Evolutionary conservation across 2,888 invertebrate genomes (phyloP).

Genomic region (Oegoconia quadripuncta): DNA sequence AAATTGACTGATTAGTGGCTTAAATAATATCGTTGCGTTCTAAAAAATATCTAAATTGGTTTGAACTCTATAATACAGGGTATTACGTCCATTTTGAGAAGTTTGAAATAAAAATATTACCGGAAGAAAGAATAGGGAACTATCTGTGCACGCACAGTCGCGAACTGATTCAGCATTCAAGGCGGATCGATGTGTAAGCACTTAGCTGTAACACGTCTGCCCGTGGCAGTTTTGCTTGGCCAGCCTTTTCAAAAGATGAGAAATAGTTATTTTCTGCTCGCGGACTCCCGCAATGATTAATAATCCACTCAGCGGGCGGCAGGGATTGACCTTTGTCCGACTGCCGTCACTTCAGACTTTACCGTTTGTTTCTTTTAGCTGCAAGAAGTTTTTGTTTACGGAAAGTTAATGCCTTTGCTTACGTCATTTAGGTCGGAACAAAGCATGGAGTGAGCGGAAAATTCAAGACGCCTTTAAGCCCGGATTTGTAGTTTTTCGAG

Average conservation of each 20-base stretch:
- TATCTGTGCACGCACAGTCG: too few species aligned
- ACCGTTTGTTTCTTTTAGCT: slow-evolving; percentile 19
- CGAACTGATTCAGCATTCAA: slow-evolving; percentile 7
- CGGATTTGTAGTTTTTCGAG: neutral
- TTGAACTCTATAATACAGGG: too few species aligned
- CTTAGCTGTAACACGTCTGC: slow-evolving; percentile 53
- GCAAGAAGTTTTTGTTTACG: slow-evolving; percentile 23
- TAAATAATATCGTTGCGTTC: too few species aligned
- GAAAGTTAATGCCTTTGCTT: slow-evolving; percentile 24
- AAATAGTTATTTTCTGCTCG: slow-evolving; percentile 67
- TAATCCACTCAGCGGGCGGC: slow-evolving; percentile 60
- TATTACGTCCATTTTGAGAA: too few species aligned
- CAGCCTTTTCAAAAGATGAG: slow-evolving; percentile 68
- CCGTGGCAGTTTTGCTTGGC: slow-evolving; percentile 57
- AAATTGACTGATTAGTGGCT: too few species aligned
- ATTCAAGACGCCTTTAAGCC: neutral
- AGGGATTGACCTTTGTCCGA: slow-evolving; percentile 59
- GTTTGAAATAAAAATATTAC: too few species aligned
- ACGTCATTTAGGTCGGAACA: slow-evolving; percentile 13
- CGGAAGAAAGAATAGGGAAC: neutral
- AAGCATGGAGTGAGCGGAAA: neutral
- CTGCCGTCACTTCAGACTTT: slow-evolving; percentile 27
- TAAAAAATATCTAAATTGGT: too few species aligned
- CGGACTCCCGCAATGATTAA: slow-evolving; percentile 62
- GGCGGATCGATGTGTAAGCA: slow-evolving; percentile 50